Conservation (phyloP, 2,113 vertebrate genomes). For the Gobio gobio region DNA sequence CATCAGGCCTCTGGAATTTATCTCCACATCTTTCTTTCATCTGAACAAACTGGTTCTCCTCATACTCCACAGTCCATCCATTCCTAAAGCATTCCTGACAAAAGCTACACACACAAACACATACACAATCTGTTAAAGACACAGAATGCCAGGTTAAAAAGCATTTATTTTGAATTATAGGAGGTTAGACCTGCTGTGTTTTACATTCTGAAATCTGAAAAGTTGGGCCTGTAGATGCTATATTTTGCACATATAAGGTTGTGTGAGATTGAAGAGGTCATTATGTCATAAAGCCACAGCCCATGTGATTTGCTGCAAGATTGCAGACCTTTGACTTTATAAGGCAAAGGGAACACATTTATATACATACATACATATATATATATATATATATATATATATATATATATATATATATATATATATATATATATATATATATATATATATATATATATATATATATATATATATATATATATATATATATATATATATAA, state of each 20-base stretch:
- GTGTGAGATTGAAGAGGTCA: background rate
- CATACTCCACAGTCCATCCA: slow-evolving; percentile 56
- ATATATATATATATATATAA: no score
- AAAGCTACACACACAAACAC: slow-evolving; percentile 49
- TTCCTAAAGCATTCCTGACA: slow-evolving; percentile 65
- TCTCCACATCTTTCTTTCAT: slow-evolving; percentile 59
- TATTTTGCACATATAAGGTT: background rate
- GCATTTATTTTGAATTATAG: background rate
- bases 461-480: no score
- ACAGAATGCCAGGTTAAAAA: slow-evolving; percentile 17
- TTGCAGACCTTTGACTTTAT: background rate
- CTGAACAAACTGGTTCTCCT: slow-evolving; percentile 70
- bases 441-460: no score
- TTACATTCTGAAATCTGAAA: background rate
- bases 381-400: no score
- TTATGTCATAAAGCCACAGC: background rate
- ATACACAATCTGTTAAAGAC: background rate
- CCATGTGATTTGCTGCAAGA: background rate
- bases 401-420: no score
- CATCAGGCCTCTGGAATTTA: background rate
- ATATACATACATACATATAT: no score
- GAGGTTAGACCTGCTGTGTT: background rate
- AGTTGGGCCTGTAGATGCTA: background rate
- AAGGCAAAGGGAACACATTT: background rate
- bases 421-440: no score